A percentile compares a stretch with the other conserved stretches of the same genome.
phyloP scores from a whole-genome alignment of 2,113 vertebrate genomes.

The Cyanoderma ruficeps region DNA sequence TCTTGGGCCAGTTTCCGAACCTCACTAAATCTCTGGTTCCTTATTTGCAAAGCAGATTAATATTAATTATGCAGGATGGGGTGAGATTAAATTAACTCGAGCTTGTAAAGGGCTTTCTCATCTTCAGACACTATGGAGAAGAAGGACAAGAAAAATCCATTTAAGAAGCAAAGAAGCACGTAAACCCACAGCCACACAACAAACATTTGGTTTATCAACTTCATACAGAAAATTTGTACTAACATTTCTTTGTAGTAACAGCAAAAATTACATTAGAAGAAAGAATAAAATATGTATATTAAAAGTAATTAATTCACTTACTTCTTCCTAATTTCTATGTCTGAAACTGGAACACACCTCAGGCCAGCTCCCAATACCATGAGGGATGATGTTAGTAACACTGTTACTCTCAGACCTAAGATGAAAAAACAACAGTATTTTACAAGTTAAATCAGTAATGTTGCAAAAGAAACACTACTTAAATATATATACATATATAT shows the following conservation, averaged over 20 bases:
- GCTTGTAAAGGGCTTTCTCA: conserved; percentile 1
- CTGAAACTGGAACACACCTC: conserved; percentile 84
- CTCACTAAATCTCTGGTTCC: not conserved
- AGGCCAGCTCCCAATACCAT: conserved; percentile 89
- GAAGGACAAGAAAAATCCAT: not conserved
- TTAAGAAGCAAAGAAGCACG: not conserved
- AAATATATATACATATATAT: not conserved
- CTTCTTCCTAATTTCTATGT: conserved; percentile 85
- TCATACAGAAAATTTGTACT: not conserved
- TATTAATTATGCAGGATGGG: not conserved
- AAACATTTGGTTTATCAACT: not conserved
- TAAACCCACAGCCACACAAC: not conserved
- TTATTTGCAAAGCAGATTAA: conserved; percentile 37
- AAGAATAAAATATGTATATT: not conserved
- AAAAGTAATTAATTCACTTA: conserved; percentile 63
- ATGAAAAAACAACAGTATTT: not conserved
- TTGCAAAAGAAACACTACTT: not conserved
- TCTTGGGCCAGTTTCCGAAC: conserved; percentile 20
- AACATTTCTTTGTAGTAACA: not conserved
- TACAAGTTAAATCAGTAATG: not conserved
- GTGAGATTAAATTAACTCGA: not conserved
- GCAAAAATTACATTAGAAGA: not conserved
- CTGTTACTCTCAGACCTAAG: conserved; percentile 88
- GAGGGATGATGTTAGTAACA: conserved; percentile 87
- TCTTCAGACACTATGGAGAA: not conserved